These are phyloP conservation scores for Dione vanillae DNA, from an alignment of 2,888 invertebrate species.

Conservation along the genomic window DNA sequence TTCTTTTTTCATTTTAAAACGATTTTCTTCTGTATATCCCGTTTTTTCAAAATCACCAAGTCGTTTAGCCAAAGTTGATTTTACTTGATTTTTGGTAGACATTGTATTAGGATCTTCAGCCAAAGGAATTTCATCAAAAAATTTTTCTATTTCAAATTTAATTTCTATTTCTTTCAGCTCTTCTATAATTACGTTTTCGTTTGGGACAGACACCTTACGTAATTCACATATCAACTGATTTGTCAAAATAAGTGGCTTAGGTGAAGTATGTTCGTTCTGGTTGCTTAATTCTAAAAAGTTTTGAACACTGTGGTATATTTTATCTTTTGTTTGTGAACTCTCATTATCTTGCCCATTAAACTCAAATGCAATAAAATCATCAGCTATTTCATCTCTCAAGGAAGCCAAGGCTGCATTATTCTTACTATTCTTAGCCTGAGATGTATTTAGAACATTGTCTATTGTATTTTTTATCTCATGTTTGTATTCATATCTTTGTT, in stretches of 20 bases:
- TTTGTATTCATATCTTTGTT: constrained; percentile 57
- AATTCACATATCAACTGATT: constrained; percentile 65
- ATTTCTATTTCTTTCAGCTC: constrained; percentile 53
- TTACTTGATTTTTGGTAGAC: constrained; percentile 48
- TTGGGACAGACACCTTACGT: constrained; percentile 50
- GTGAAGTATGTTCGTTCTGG: constrained; percentile 23
- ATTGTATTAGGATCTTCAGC: constrained; percentile 47
- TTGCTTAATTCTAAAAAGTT: constrained; percentile 50
- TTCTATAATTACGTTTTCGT: constrained; percentile 45
- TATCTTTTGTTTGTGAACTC: constrained; percentile 53
- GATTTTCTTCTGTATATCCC: constrained; percentile 53
- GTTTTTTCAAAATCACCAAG: constrained; percentile 59
- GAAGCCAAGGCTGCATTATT: constrained; percentile 15
- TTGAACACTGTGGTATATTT: constrained; percentile 55
- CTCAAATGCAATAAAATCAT: constrained; percentile 60
- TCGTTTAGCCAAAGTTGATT: constrained; percentile 56
- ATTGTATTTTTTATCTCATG: constrained; percentile 58
- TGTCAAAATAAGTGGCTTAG: constrained; percentile 54
- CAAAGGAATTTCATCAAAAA: constrained; percentile 55
- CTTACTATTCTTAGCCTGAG: constrained; percentile 31
- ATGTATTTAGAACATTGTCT: constrained; percentile 52
- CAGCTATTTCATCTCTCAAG: constrained; percentile 57
- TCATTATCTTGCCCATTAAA: constrained; percentile 57
- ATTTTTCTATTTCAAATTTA: constrained; percentile 52
- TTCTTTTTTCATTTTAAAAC: constrained; percentile 59